These are phyloP conservation scores for zebrafish (Danio rerio) DNA, from an alignment of 2,113 vertebrate species.

Conservation along the genomic window GRCz12tu NC_133185.1:37977501-37978000, in stretches of 20 bases:
- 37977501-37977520: slow-evolving; percentile 47
- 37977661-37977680: slow-evolving; percentile 12
- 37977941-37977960: too few species aligned
- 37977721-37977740: neutral
- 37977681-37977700: slow-evolving; percentile 7
- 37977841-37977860: too few species aligned
- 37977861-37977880: too few species aligned
- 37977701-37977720: neutral
- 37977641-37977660: slow-evolving; percentile 8
- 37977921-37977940: too few species aligned
- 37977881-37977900: too few species aligned
- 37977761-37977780: neutral
- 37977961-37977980: too few species aligned
- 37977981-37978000: too few species aligned
- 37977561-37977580: slow-evolving; percentile 17
- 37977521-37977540: slow-evolving; percentile 25
- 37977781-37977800: neutral
- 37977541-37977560: slow-evolving; percentile 42
- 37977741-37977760: slow-evolving; percentile 2
- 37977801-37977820: neutral
- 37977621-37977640: slow-evolving; percentile 14
- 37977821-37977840: too few species aligned
- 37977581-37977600: slow-evolving; percentile 42
- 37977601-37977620: slow-evolving; percentile 8
- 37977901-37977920: too few species aligned